phyloP scores from a whole-genome alignment of 2,113 vertebrate species.

The Elephas maximus region DNA sequence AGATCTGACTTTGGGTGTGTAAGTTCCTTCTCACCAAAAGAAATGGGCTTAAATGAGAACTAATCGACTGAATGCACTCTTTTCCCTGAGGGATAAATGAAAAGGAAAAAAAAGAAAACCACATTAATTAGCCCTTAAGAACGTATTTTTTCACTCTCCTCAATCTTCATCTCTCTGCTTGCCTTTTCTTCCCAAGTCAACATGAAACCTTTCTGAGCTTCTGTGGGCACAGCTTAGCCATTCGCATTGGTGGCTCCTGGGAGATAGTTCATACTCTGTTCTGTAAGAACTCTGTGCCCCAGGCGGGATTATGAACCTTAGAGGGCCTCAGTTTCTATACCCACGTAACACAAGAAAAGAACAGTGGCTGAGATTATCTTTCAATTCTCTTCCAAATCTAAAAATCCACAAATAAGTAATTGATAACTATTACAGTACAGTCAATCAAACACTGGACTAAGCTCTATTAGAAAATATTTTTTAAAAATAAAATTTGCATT shows the following conservation, averaged over 20 bases:
- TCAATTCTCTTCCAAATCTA: conserved; percentile 47
- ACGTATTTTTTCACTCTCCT: neutral
- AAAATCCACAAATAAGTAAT: conserved; percentile 22
- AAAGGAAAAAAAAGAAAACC: neutral
- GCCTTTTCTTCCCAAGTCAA: neutral
- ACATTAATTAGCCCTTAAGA: neutral
- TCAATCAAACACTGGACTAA: conserved; percentile 33
- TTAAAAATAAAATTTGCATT: neutral
- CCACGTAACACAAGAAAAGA: neutral
- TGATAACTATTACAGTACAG: neutral
- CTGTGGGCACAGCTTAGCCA: neutral
- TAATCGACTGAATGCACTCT: neutral
- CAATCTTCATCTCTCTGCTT: conserved; percentile 5
- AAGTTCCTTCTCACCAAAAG: neutral
- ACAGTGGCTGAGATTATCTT: neutral
- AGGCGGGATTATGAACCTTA: neutral
- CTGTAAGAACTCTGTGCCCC: neutral
- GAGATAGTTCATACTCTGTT: neutral
- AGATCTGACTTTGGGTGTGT: neutral
- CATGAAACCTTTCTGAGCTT: neutral
- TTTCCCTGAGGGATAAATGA: neutral
- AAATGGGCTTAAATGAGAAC: neutral
- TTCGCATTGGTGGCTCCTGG: neutral
- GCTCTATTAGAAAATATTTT: neutral
- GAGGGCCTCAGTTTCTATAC: neutral